Conservation (phyloP, 2,888 invertebrate genomes). For the Trachelus troglodyta region DNA sequence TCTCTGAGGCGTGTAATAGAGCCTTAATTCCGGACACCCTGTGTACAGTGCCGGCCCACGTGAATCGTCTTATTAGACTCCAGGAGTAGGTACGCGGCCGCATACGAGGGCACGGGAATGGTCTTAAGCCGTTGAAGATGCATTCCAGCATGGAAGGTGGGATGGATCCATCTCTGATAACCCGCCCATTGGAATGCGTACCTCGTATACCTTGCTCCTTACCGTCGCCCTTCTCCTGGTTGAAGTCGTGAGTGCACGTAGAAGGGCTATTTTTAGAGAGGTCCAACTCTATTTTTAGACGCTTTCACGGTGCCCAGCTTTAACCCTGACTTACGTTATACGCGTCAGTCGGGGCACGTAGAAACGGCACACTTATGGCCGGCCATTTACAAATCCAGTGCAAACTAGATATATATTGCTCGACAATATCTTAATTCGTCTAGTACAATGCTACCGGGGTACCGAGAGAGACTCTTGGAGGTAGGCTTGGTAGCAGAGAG, state of each 20-base stretch:
- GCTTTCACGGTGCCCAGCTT: slow-evolving; percentile 58
- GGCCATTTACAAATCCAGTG: neutral
- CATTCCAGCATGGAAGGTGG: slow-evolving; percentile 54
- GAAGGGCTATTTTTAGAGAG: slow-evolving; percentile 61
- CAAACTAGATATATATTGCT: neutral
- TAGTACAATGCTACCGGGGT: neutral
- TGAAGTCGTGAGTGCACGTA: slow-evolving; percentile 16
- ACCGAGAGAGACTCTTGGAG: neutral
- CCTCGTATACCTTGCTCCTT: slow-evolving; percentile 54
- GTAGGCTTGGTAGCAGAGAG: neutral
- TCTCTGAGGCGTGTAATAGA: neutral
- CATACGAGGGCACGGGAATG: neutral
- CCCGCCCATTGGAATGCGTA: slow-evolving; percentile 62
- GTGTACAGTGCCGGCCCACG: slow-evolving; percentile 8
- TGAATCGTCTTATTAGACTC: slow-evolving; percentile 8
- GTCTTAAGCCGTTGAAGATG: slow-evolving; percentile 17
- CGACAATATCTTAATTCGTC: neutral
- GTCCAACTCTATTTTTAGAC: slow-evolving; percentile 63
- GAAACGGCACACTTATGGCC: slow-evolving; percentile 3
- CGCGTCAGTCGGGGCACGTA: slow-evolving; percentile 39
- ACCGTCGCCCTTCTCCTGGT: slow-evolving; percentile 7
- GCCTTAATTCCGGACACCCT: slow-evolving; percentile 3
- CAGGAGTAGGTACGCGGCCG: neutral
- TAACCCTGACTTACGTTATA: slow-evolving; percentile 63
- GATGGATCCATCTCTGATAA: slow-evolving; percentile 64